These are phyloP conservation scores for Anguilla pacifica DNA, from an alignment of 2,797 vertebrate genomes.

Conservation along the genomic window DNA sequence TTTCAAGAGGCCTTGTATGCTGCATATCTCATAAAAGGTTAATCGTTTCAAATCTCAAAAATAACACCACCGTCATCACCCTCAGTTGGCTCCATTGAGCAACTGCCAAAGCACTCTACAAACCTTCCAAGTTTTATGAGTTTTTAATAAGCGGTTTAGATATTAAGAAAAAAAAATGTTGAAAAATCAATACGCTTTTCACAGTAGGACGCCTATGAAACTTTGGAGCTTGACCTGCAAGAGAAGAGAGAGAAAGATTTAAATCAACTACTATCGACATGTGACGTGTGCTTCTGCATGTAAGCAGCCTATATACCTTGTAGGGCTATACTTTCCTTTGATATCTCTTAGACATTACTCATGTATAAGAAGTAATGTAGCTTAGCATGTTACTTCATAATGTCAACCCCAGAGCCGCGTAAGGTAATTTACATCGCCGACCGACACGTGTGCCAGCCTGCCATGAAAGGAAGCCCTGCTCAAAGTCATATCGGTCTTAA, in stretches of 20 bases:
- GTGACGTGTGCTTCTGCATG: neutral
- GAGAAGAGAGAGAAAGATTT: neutral
- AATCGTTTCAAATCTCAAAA: neutral
- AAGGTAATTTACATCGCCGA: neutral
- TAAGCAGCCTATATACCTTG: neutral
- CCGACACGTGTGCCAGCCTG: neutral
- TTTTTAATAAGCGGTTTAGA: neutral
- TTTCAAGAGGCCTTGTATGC: too few relatives aligned
- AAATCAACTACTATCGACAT: neutral
- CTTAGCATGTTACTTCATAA: neutral
- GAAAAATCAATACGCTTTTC: neutral
- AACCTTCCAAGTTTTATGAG: too few relatives aligned
- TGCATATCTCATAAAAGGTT: neutral
- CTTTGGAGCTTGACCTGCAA: neutral
- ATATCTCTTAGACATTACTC: neutral
- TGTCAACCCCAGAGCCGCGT: neutral
- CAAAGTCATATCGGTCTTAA: neutral
- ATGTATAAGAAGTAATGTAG: neutral
- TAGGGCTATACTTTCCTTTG: neutral
- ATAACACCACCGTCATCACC: too few relatives aligned
- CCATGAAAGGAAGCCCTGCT: neutral
- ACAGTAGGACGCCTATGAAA: neutral
- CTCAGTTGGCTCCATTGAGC: neutral
- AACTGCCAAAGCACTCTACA: neutral
- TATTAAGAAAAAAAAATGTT: neutral